Percentiles rank a stretch among this genome's conserved stretches.
These are phyloP conservation scores for Pyrrhosoma nymphula DNA, from an alignment of 2,888 invertebrate genomes.

Conservation along the genomic window DNA sequence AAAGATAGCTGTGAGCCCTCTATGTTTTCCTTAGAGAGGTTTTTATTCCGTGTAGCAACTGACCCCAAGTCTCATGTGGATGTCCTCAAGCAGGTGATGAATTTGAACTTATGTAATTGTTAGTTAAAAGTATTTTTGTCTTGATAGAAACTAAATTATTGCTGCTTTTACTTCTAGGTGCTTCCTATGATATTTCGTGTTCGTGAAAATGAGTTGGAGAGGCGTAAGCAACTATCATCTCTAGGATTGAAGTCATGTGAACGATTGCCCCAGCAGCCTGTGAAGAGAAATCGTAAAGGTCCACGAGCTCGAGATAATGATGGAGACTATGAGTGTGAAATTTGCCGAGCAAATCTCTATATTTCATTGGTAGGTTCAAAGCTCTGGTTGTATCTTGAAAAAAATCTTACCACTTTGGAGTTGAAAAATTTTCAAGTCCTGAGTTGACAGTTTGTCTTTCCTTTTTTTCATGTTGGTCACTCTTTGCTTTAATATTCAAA, in stretches of 20 bases:
- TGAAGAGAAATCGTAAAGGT: constrained; percentile 78
- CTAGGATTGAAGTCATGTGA: constrained; percentile 84
- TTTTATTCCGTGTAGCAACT: constrained; percentile 87
- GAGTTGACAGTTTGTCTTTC: too few relatives aligned
- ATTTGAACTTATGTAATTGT: not conserved
- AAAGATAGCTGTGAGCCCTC: constrained; percentile 92
- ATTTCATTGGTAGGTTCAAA: constrained; percentile 86
- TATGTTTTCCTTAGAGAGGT: constrained; percentile 91
- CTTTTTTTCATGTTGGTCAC: too few relatives aligned
- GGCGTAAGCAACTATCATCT: constrained; percentile 81
- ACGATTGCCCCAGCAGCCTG: constrained; percentile 81
- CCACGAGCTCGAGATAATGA: constrained; percentile 79
- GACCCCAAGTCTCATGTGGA: constrained; percentile 84
- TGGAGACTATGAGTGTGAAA: constrained; percentile 90
- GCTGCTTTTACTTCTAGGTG: constrained; percentile 76
- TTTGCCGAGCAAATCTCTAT: constrained; percentile 90
- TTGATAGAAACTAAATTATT: constrained; percentile 23
- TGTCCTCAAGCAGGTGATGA: constrained; percentile 81
- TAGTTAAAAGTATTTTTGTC: not conserved
- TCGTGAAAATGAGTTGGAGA: constrained; percentile 83
- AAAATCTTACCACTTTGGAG: too few relatives aligned
- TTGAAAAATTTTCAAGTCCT: too few relatives aligned
- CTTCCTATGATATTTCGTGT: constrained; percentile 83
- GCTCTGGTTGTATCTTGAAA: not conserved
- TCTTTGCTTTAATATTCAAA: too few relatives aligned